Evolutionary conservation across 1,140 invertebrate species (phyloP), one percentile per base, ranked within the genome.

Genomic region (Carposina sasakii): DNA sequence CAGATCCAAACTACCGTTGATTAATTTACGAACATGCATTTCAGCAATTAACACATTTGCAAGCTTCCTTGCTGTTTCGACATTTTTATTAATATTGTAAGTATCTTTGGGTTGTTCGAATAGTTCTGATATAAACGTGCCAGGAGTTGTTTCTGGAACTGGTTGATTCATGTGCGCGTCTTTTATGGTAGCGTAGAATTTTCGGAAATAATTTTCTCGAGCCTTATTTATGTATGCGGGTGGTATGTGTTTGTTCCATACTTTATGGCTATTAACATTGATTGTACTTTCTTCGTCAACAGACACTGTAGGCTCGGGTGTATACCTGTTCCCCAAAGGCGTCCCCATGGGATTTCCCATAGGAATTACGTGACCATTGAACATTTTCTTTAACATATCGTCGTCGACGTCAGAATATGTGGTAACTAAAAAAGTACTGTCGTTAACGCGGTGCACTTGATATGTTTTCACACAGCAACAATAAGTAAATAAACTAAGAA

Each of bases 401-500:
- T 51, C 39, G 30, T 76, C 60, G 22, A 63, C 42, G 28, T 73
- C 69, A 15, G 75, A 63, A 22, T 67, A 54, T 48, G 58, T 70
- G 9, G 61, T 76, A 0, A 81, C 73, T 37, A 81, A 46, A 46
- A 67, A 81, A 1, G 73, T 54, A 2, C 69, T 60, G 33, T 69
- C 68, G 55, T 81, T 78, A 10, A 81, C 48, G 2, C 70, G 61
- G n/a, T 57, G 61, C 15, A 81, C 75, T 66, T 78, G 64, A 48
- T 67, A 81, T 19, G 68, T 78, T 52, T 69, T 68, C 13, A 73
- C 57, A 42, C 64, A 54, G 30, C 36, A 47, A 31, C 64, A 57
- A 45, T 54, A 52, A 17, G 52, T 57, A 37, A 60, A 46, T 22
- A 64, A 59, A 30, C 54, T 49, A 17, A 55, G 55, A 23, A 70